Conservation (phyloP, 2,888 invertebrate species). For the Andrena praecox region DNA sequence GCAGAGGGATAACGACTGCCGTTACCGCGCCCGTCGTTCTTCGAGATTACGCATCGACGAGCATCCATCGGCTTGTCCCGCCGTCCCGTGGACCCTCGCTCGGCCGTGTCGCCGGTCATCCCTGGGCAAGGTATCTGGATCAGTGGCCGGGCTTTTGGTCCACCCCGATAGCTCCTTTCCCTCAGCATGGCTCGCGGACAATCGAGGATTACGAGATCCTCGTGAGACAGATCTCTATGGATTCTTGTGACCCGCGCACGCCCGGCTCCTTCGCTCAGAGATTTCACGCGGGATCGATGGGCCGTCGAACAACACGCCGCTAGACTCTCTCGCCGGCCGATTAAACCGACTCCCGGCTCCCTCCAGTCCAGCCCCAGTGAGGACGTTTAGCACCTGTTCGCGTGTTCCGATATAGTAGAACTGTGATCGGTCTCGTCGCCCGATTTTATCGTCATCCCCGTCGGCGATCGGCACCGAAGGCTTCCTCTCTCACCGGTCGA, state of each 20-base stretch:
- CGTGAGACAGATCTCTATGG: neutral
- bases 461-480: slow-evolving; percentile 30
- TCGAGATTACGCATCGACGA: slow-evolving; percentile 56
- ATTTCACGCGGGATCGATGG: neutral
- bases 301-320: neutral
- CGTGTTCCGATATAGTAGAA: slow-evolving; percentile 17
- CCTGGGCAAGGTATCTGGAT: neutral
- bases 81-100: slow-evolving; percentile 10
- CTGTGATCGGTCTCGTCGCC: slow-evolving; percentile 35
- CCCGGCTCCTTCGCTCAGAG: neutral
- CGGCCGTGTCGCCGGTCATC: slow-evolving; percentile 7
- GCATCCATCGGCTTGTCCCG: slow-evolving; percentile 21
- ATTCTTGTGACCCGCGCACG: slow-evolving; percentile 11
- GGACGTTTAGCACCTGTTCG: slow-evolving; percentile 8
- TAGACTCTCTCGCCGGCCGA: neutral
- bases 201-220: neutral
- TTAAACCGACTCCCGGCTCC: neutral
- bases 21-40: slow-evolving; percentile 39
- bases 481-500: slow-evolving; percentile 47
- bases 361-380: too few species aligned
- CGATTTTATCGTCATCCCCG: slow-evolving; percentile 35
- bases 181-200: slow-evolving; percentile 19
- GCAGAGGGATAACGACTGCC: slow-evolving; percentile 52
- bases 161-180: neutral
- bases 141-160: slow-evolving; percentile 11